A percentile compares a stretch with the other conserved stretches of the same genome.
phyloP scores from a whole-genome alignment of 2,888 invertebrate genomes.

The Melinaea menophilus region DNA sequence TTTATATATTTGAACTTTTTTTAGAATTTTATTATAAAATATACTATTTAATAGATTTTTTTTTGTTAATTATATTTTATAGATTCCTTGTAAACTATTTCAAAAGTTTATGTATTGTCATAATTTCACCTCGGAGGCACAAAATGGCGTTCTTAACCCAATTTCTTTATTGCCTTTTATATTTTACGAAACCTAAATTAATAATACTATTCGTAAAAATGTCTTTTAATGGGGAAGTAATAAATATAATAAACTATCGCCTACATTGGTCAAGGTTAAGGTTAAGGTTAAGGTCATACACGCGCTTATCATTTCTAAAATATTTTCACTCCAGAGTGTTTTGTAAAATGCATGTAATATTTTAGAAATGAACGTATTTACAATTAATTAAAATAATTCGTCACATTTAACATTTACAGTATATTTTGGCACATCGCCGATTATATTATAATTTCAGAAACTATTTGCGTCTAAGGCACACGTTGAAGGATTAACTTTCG shows the following conservation, averaged over 20 bases:
- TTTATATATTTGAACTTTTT: constrained; percentile 9
- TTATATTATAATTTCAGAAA: constrained; percentile 41
- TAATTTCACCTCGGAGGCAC: constrained; percentile 62
- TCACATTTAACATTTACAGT: constrained; percentile 22
- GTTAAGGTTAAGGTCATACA: constrained; percentile 57
- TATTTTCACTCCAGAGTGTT: constrained; percentile 27
- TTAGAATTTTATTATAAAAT: constrained; percentile 10
- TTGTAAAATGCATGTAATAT: constrained; percentile 34
- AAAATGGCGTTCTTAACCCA: constrained; percentile 73
- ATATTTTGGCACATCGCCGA: constrained; percentile 60
- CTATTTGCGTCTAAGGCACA: constrained; percentile 67
- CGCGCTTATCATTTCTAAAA: constrained; percentile 37
- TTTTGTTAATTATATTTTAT: constrained; percentile 15
- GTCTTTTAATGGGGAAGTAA: constrained; percentile 73
- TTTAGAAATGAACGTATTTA: constrained; percentile 31
- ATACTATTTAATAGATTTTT: constrained; percentile 5
- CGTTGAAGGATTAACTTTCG: constrained; percentile 47
- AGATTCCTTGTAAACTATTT: constrained; percentile 26
- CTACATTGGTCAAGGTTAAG: constrained; percentile 75
- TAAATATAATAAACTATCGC: constrained; percentile 72
- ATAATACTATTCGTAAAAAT: constrained; percentile 79
- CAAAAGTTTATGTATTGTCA: constrained; percentile 61
- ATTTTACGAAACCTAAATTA: constrained; percentile 74
- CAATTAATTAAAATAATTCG: constrained; percentile 26
- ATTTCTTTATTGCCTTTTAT: constrained; percentile 61